phyloP scores from a whole-genome alignment of 2,888 invertebrate genomes.

The Germaria angustata region DNA sequence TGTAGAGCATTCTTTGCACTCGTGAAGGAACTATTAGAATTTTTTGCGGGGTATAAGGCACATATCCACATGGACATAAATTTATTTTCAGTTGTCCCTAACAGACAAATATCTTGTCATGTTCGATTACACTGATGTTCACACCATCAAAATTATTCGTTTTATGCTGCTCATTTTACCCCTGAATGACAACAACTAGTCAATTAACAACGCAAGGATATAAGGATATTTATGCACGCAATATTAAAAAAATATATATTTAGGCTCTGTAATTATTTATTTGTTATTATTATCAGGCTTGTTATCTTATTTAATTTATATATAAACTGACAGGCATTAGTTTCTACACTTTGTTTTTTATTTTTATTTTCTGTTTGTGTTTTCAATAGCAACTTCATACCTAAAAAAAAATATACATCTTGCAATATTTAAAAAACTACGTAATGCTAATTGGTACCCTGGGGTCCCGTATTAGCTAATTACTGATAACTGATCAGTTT shows the following conservation, averaged over 20 bases:
- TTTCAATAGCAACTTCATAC: neutral
- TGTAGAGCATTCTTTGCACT: too few relatives aligned
- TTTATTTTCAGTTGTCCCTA: too few relatives aligned
- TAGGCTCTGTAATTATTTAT: slow-evolving; percentile 10
- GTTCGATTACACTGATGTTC: neutral
- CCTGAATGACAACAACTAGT: slow-evolving; percentile 51
- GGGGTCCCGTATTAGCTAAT: slow-evolving; percentile 68
- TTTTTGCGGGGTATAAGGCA: too few relatives aligned
- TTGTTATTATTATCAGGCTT: slow-evolving; percentile 50
- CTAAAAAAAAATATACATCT: neutral
- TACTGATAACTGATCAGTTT: slow-evolving; percentile 68
- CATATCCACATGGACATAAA: too few relatives aligned
- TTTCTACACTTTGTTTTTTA: neutral
- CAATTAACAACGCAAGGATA: slow-evolving; percentile 31
- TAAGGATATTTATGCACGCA: neutral
- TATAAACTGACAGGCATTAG: neutral
- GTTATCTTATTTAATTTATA: slow-evolving; percentile 15
- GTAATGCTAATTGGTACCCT: slow-evolving; percentile 66
- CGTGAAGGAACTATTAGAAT: too few relatives aligned
- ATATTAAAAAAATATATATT: neutral
- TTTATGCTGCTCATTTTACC: slow-evolving; percentile 11
- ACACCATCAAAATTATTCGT: neutral
- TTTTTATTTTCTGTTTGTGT: slow-evolving; percentile 4
- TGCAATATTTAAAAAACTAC: slow-evolving; percentile 16
- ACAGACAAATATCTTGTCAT: too few relatives aligned